Percentiles rank a stretch among this genome's conserved stretches.
phyloP scores from a whole-genome alignment of 30 jellyfish, hydroid and myxozoan species.

The Pseudorhiza aurosa region DNA sequence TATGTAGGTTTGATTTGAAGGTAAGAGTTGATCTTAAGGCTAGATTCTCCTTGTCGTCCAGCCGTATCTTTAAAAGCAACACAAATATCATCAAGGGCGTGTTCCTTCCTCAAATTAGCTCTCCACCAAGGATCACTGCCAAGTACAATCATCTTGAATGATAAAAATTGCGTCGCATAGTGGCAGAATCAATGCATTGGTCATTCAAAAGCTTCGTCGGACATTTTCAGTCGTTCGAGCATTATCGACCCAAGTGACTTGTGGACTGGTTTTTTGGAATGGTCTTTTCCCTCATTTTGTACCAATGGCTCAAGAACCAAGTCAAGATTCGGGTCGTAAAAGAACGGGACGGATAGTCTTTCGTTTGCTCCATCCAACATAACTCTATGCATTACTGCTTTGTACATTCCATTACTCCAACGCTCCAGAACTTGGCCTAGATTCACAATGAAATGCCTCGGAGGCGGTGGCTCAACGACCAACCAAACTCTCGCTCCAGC shows the following conservation, averaged over 20 bases:
- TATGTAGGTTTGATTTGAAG: too few species aligned
- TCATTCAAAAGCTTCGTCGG: constrained; percentile 43
- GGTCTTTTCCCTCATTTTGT: not conserved
- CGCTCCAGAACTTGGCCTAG: constrained; percentile 66
- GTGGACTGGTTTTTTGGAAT: not conserved
- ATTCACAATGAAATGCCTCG: constrained; percentile 39
- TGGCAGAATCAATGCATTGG: not conserved
- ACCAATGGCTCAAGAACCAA: constrained; percentile 25
- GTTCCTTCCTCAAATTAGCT: too few species aligned
- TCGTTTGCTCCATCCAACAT: constrained; percentile 35
- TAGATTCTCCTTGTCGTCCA: too few species aligned
- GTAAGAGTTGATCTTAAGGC: too few species aligned
- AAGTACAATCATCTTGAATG: too few species aligned
- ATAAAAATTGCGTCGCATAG: not conserved
- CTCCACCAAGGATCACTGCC: too few species aligned
- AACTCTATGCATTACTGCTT: constrained; percentile 62
- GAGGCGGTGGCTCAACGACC: constrained; percentile 37
- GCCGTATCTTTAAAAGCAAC: too few species aligned
- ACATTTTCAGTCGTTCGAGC: constrained; percentile 43
- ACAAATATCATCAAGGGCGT: too few species aligned
- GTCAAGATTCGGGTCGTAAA: constrained; percentile 61
- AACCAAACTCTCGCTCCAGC: constrained; percentile 32
- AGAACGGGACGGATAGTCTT: constrained; percentile 49
- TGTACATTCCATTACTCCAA: constrained; percentile 46
- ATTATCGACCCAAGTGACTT: constrained; percentile 18